Evolutionary conservation across 2,888 invertebrate genomes (phyloP), one percentile per base, ranked within the genome.

Genomic region (Acleris literana): DNA sequence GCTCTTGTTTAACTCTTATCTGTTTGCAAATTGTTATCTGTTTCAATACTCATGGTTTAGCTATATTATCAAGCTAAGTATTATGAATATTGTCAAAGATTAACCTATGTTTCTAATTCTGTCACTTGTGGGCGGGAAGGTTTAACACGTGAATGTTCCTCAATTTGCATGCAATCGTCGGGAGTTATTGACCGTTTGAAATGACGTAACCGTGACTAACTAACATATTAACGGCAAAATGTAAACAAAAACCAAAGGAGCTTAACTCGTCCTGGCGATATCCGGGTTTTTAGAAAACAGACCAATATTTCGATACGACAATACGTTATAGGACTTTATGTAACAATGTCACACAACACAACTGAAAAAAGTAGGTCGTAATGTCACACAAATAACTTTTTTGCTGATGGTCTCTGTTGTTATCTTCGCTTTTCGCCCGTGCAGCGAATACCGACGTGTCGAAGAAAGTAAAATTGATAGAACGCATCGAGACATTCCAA

Each of bases 181-280:
- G 46, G 46, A 64, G 64, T 64, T 46, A 57, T 57, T 62, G 66
- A 62, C 66, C 66, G 61, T 5, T 33, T 44, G 29, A 55, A 53
- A 39, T 62, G 62, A 62, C 61, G 61, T 57, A 57, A 65, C 56
- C 56, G 61, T 57, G 53, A 61, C 52, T 39, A 25, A 52, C 48
- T 18, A 59, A 57, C 52, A 33, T 61, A 61, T 65, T 46, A 25
- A 6, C 44, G 61, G 5, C 52, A 39, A 53, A 49, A 62, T 53
- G 62, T 66, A 66, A 66, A 66, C 66, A 66, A 66, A 66, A 61
- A 61, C 51, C 20, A 46, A 48, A 65, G 29, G 44, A 55, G 20
- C 2, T 17, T 22, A 43, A 43, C 20, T 18, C 18, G 52, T 43
- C 43, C 59, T 22, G 44, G 56, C 39, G 43, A 20, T 18, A 59